phyloP scores from a whole-genome alignment of 2,113 vertebrate species.

The Manacus vitellinus region DNA sequence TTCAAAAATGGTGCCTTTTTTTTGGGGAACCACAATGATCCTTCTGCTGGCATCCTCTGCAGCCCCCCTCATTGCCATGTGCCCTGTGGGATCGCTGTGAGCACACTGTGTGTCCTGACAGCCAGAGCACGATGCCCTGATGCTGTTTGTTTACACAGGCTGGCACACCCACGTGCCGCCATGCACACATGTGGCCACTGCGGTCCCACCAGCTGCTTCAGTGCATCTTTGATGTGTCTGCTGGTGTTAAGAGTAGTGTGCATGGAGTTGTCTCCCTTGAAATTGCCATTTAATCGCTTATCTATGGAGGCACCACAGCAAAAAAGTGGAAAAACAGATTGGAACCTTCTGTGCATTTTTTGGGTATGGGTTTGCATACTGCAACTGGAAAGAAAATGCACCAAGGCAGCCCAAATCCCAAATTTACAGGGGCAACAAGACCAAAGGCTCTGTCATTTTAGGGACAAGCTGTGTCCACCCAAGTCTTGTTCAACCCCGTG shows the following conservation, averaged over 20 bases:
- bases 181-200: neutral
- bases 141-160: conserved; percentile 62
- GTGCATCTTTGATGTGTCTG: neutral
- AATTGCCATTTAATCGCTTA: neutral
- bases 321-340: neutral
- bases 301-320: neutral
- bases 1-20: conserved; percentile 63
- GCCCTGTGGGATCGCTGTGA: neutral
- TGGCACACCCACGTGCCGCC: neutral
- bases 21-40: neutral
- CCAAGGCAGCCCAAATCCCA: neutral
- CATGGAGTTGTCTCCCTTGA: neutral
- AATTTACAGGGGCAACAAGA: neutral
- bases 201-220: neutral
- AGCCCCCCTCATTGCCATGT: neutral
- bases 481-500: neutral
- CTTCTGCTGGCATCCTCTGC: neutral
- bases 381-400: neutral
- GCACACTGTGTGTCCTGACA: neutral
- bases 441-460: neutral
- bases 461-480: neutral
- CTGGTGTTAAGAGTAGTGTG: conserved; percentile 12
- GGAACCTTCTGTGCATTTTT: neutral
- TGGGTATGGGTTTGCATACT: neutral
- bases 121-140: neutral